Base-by-base conservation (phyloP, 2,797 vertebrate species). In the Phoebastria nigripes region DNA sequence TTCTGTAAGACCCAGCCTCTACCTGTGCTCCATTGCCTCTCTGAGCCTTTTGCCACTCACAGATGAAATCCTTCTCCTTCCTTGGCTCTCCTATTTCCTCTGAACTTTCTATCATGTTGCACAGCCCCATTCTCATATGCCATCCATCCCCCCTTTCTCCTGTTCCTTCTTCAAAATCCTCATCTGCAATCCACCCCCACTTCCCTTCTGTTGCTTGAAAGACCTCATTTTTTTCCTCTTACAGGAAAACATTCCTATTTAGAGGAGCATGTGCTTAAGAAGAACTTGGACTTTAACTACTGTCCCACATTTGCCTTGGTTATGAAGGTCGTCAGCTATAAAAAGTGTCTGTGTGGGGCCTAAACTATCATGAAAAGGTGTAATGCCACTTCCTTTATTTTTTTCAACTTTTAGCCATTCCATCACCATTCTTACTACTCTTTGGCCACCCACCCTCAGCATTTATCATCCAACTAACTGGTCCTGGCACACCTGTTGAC, bases 151-250 rank as follows among this genome's bases (percentile, higher is more conserved):
- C 51, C 11, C 52, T 66, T 92, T 92, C 87, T 94, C 66, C 61
- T 81, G 46, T 56, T 87, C 29, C 73, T 94, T 93, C 88, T 95
- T 89, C 71, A 89, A 91, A 96, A 80, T 74, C 41, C 47, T 95
- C 56, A 85, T 81, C 65, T 93, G 72, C 58, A 94, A 72, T 88
- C 93, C 89, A 96, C 73, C 62, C 73, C 89, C 91, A 91, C 67
- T 94, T 92, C 71, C 78, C 91, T 94, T 95, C 92, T 94, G 83
- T 67, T 87, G 81, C 88, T 93, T 90, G 37, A 88, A 96, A 94
- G 61, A 71, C 51, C 51, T 90, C 25, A 8, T 70, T 91, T 90
- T 11, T 78, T 70, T 26, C 12, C 56, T 81, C 44, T 69, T 51
- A 29, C 6, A 93, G 56, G 83, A 94, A 94, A 93, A 67, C 56